Evolutionary conservation across 2,113 vertebrate species (phyloP), one percentile per base, ranked within the genome.

Genomic region (Brachyhypopomus gauderio): DNA sequence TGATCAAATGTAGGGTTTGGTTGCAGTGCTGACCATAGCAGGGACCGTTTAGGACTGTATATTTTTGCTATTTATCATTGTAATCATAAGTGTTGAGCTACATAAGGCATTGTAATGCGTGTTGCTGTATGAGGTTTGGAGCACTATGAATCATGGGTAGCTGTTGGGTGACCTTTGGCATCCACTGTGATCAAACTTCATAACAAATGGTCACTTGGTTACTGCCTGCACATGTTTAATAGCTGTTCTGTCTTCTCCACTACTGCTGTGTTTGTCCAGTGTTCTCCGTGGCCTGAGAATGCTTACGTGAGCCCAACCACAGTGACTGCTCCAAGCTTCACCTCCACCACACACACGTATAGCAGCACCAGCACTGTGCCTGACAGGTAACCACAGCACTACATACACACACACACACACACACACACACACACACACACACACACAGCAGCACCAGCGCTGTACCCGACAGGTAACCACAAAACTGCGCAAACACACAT

Each of bases 201-300:
- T 5, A 64, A 55, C 7, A 19, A 27, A 17, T 23, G 17, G 3
- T 69, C 11, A 38, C 2, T n/a, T 3, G 8, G 7, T 66, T 59
- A n/a, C 27, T 1, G 6, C 5, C 1, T 11, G 2, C 1, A 25
- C 0, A 11, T 4, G 9, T 12, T 23, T 19, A 19, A n/a, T 5
- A 64, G 41, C 27, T 8, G 22, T 4, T 72, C 22, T 60, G 19
- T 7, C n/a, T 34, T 45, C 9, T 30, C 62, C 74, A 23, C 73
- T 4, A 74, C 62, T 8, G 45, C 5, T 73, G n/a, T 72, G 82
- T 27, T 71, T 30, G 73, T 85, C 58, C 62, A 98, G 97, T 99
- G 97, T 77, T 98, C 96, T 71, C 97, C 97, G 0, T 99, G 97
- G 97, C 96, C 97, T 0, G 97, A 99, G 89, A 91, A 96, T 80